Percentiles rank a stretch among this genome's conserved stretches.
phyloP scores from a whole-genome alignment of 2,888 invertebrate species.

The Icerya purchasi region DNA sequence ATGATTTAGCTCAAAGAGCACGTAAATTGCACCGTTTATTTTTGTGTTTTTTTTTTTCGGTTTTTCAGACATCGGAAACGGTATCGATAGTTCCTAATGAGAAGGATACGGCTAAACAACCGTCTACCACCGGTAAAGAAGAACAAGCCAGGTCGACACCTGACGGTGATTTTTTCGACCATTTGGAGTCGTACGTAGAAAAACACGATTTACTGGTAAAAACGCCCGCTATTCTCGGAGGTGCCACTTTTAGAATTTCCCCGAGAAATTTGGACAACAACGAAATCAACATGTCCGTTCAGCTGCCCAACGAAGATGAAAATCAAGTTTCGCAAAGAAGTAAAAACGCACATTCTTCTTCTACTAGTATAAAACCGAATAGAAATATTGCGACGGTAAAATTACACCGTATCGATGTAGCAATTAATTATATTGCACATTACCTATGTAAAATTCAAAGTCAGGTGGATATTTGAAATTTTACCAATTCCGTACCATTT shows the following conservation, averaged over 20 bases:
- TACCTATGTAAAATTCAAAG: too few relatives aligned
- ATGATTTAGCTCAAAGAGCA: too few relatives aligned
- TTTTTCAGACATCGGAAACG: neutral
- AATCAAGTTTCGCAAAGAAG: conserved; percentile 25
- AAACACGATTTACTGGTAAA: conserved; percentile 60
- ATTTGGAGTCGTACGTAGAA: conserved; percentile 46
- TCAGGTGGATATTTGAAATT: too few relatives aligned
- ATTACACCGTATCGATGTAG: too few relatives aligned
- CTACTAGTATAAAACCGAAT: too few relatives aligned
- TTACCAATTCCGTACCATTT: too few relatives aligned
- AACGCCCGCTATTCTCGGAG: conserved; percentile 37
- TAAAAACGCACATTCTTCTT: too few relatives aligned
- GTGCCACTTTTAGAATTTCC: conserved; percentile 50
- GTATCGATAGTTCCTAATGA: conserved; percentile 11
- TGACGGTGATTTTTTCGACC: conserved; percentile 45
- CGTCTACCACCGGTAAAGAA: neutral
- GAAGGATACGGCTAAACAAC: conserved; percentile 2
- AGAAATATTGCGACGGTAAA: too few relatives aligned
- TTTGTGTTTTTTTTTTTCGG: too few relatives aligned
- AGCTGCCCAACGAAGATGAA: conserved; percentile 26
- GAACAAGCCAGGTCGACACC: conserved; percentile 33
- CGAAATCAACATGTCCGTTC: conserved; percentile 50
- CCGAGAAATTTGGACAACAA: conserved; percentile 55
- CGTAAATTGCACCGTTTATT: too few relatives aligned
- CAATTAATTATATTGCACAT: too few relatives aligned